These are phyloP conservation scores for Sebastes taczanowskii DNA, from an alignment of 2,797 vertebrate genomes.

Conservation along the genomic window DNA sequence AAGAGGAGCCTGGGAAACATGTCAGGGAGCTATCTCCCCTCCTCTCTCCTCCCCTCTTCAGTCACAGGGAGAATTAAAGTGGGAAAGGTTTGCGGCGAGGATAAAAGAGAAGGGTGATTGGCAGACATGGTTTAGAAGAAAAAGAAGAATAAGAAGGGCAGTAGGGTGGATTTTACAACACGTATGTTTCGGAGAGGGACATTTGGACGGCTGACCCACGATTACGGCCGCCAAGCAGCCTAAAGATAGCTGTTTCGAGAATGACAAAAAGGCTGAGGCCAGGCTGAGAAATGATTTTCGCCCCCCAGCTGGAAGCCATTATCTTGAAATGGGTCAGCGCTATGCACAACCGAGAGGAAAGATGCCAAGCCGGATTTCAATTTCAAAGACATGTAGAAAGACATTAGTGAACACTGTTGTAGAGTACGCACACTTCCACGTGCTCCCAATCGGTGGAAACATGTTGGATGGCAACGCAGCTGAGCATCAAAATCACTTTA, in stretches of 20 bases:
- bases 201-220: neutral
- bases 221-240: neutral
- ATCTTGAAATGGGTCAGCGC: conserved; percentile 8
- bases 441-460: neutral
- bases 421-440: neutral
- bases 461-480: neutral
- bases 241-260: neutral
- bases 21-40: conserved; percentile 40
- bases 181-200: neutral
- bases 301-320: conserved; percentile 7
- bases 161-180: neutral
- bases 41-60: conserved; percentile 4
- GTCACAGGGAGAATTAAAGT: conserved; percentile 38
- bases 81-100: conserved; percentile 37
- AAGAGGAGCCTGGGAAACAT: conserved; percentile 51
- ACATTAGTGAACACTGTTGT: neutral
- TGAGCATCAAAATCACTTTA: neutral
- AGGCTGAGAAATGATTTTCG: neutral
- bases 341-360: neutral
- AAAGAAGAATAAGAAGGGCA: neutral
- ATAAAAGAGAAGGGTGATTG: conserved; percentile 37
- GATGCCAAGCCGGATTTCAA: neutral
- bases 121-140: neutral
- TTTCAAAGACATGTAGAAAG: neutral
- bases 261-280: neutral